These are phyloP conservation scores for Caenorhabditis japonica DNA, from an alignment of 2,888 invertebrate species.

Conservation along the genomic window DNA sequence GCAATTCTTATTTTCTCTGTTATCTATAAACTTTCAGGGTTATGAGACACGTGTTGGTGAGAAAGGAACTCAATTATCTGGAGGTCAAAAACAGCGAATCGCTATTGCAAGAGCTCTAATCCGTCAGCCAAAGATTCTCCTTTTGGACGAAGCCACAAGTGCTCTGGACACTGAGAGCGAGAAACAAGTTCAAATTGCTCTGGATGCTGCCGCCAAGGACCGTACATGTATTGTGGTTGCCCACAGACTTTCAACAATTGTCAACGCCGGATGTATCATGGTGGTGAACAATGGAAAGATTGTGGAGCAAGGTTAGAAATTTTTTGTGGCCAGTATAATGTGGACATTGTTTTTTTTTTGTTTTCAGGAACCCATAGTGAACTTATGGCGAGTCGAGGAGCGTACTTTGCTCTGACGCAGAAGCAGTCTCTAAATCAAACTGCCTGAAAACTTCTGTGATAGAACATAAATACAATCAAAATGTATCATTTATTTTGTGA, in stretches of 20 bases:
- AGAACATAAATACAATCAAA: constrained; percentile 9
- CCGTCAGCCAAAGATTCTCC: constrained; percentile 77
- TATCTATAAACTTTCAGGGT: constrained; percentile 58
- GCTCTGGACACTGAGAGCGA: constrained; percentile 79
- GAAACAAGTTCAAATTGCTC: constrained; percentile 79
- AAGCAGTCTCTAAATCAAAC: constrained; percentile 67
- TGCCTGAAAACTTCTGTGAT: constrained; percentile 10
- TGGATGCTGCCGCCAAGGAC: constrained; percentile 81
- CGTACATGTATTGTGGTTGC: constrained; percentile 80
- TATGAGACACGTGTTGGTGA: constrained; percentile 78
- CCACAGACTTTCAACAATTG: constrained; percentile 80
- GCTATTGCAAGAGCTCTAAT: constrained; percentile 79
- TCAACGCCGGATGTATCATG: constrained; percentile 76
- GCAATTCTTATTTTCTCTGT: neutral
- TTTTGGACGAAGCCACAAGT: constrained; percentile 78
- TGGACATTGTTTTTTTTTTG: neutral
- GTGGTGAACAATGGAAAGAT: constrained; percentile 73
- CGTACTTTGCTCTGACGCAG: constrained; percentile 82
- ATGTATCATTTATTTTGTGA: too few species aligned
- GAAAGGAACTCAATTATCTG: constrained; percentile 78
- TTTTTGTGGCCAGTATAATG: neutral
- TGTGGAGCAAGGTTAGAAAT: constrained; percentile 81
- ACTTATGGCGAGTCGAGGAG: constrained; percentile 82
- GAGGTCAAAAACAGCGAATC: constrained; percentile 79
- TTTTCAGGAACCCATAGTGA: constrained; percentile 83